These are phyloP conservation scores for Drosophila tristis DNA, from an alignment of 1,140 invertebrate species.

Conservation along the genomic window DNA sequence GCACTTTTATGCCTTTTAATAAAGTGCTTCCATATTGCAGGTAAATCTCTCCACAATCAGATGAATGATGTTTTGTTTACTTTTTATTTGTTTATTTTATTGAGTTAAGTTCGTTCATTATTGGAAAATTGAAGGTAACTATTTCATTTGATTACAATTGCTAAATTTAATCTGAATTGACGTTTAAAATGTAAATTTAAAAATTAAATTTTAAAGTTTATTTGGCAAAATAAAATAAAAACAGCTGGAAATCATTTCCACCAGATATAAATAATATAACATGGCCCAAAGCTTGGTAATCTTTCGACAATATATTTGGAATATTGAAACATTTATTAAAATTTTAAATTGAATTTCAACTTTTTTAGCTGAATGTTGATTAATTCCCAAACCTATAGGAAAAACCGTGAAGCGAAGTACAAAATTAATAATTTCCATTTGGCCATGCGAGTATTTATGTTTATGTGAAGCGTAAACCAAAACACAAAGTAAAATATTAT, in stretches of 20 bases:
- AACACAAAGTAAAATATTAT: slow-evolving; percentile 68
- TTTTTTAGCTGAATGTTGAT: slow-evolving; percentile 33
- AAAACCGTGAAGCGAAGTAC: slow-evolving; percentile 27
- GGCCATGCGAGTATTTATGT: slow-evolving; percentile 54
- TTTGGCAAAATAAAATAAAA: slow-evolving; percentile 11
- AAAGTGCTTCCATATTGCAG: slow-evolving; percentile 12
- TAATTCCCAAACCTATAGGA: slow-evolving; percentile 30
- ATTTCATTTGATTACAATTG: too few species aligned
- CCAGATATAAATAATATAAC: slow-evolving; percentile 37
- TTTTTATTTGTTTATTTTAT: too few species aligned
- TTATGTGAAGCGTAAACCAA: slow-evolving; percentile 70
- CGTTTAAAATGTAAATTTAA: too few species aligned
- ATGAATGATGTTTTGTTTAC: too few species aligned
- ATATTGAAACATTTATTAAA: slow-evolving; percentile 51
- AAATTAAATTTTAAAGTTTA: not conserved
- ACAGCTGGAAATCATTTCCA: slow-evolving; percentile 15
- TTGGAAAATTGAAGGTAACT: too few species aligned
- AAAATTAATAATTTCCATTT: slow-evolving; percentile 61
- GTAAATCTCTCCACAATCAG: slow-evolving; percentile 34
- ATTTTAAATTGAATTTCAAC: slow-evolving; percentile 46
- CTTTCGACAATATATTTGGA: slow-evolving; percentile 31
- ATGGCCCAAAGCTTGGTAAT: slow-evolving; percentile 30
- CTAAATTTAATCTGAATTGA: too few species aligned
- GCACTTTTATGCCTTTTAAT: not conserved
- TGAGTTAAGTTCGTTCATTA: too few species aligned